Evolutionary conservation across 2,888 invertebrate genomes (phyloP).

Genomic region (Branchinecta sandiegonensis): DNA sequence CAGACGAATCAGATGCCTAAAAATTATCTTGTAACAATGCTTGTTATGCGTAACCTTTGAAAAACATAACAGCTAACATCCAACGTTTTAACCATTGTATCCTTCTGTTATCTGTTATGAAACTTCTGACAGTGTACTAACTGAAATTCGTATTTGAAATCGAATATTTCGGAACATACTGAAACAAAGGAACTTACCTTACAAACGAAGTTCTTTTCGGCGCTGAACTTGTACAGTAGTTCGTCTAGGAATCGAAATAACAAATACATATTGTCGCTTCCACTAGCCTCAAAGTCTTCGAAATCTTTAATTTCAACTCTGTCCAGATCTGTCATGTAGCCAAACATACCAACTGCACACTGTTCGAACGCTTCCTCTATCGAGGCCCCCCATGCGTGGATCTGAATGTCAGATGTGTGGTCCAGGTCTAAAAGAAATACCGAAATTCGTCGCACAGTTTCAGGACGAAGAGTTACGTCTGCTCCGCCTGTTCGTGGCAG

Average conservation of each 20-base stretch:
- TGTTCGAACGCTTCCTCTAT: slow-evolving; percentile 85
- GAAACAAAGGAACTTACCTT: slow-evolving; percentile 36
- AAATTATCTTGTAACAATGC: too few species aligned
- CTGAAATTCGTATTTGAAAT: too few species aligned
- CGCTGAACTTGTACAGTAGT: slow-evolving; percentile 76
- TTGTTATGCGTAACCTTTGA: too few species aligned
- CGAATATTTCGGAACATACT: too few species aligned
- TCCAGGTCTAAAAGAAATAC: slow-evolving; percentile 60
- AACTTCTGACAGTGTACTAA: too few species aligned
- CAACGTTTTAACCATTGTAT: too few species aligned
- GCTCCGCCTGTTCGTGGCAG: too few species aligned
- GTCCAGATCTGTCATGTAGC: slow-evolving; percentile 85
- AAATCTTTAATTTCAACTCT: slow-evolving; percentile 63
- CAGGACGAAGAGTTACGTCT: too few species aligned
- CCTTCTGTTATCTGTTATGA: too few species aligned
- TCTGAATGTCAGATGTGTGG: slow-evolving; percentile 97
- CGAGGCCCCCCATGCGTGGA: slow-evolving; percentile 82
- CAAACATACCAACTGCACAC: slow-evolving; percentile 90
- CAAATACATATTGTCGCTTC: slow-evolving; percentile 72
- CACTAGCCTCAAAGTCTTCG: slow-evolving; percentile 69
- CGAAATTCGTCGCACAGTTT: slow-evolving; percentile 17
- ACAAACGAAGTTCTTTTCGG: slow-evolving; percentile 70
- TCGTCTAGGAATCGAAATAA: slow-evolving; percentile 90
- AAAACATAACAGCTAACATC: too few species aligned
- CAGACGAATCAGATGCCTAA: too few species aligned